Evolutionary conservation across 2,888 invertebrate species (phyloP).

Genomic region (Athetis lepigone): DNA sequence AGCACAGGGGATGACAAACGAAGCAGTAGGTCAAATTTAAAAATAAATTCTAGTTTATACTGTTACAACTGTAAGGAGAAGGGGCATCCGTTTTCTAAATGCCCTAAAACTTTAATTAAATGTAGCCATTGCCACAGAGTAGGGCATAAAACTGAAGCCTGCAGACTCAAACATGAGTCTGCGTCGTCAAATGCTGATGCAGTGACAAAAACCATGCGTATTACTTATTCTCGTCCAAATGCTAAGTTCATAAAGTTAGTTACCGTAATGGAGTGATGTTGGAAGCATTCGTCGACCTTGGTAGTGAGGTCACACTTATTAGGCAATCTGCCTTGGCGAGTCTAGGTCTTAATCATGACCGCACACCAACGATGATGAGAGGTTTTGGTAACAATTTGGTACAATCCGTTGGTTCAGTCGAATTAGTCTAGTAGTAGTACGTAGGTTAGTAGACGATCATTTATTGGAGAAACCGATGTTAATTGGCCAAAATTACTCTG

Average conservation of each 20-base stretch:
- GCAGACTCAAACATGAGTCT: background rate
- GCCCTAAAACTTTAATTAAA: background rate
- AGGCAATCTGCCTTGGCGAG: background rate
- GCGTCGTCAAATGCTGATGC: background rate
- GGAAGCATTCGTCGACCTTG: constrained; percentile 23
- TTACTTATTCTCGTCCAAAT: background rate
- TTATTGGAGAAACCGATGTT: constrained; percentile 12
- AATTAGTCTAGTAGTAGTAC: background rate
- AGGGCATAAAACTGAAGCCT: constrained; percentile 1
- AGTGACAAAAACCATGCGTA: background rate
- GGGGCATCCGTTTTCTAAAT: background rate
- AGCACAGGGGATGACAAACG: too few species aligned
- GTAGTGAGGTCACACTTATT: constrained; percentile 22
- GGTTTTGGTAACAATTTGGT: constrained; percentile 4
- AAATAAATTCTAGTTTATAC: too few species aligned
- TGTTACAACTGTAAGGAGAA: constrained; percentile 1
- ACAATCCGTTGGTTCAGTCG: background rate
- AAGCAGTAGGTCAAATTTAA: too few species aligned
- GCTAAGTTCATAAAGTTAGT: background rate
- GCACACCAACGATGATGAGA: background rate
- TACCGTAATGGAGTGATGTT: background rate
- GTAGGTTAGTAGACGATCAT: constrained; percentile 10
- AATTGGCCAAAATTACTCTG: constrained; percentile 17
- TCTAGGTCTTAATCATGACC: background rate
- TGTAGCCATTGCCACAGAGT: background rate